Evolutionary conservation across 30 jellyfish, hydroid and myxozoan genomes (phyloP).

Genomic region (Nemopilema nomurai): DNA sequence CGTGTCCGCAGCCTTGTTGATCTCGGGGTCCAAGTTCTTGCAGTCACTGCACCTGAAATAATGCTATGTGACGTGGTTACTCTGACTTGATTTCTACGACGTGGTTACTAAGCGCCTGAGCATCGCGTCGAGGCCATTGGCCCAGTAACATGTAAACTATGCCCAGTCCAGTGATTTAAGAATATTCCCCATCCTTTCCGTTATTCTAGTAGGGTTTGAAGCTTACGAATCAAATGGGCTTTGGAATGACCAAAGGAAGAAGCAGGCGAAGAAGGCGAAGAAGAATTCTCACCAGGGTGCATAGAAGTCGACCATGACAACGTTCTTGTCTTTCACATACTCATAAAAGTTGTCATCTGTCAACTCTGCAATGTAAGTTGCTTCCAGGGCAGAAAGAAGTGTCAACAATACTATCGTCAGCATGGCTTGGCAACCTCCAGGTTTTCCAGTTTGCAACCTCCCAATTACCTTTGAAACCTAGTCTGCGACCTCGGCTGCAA

Average conservation of each 20-base stretch:
- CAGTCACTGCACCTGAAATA: constrained; percentile 93
- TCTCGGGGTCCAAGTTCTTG: constrained; percentile 83
- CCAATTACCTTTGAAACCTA: background rate
- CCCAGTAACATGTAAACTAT: too few relatives aligned
- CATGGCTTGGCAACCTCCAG: background rate
- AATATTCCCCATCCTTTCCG: too few relatives aligned
- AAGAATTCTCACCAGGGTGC: constrained; percentile 87
- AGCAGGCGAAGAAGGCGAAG: background rate
- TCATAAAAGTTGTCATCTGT: constrained; percentile 84
- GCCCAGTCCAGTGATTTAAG: too few relatives aligned
- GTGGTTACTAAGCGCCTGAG: too few relatives aligned
- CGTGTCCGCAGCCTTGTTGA: constrained; percentile 86
- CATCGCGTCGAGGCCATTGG: too few relatives aligned
- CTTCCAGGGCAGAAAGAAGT: constrained; percentile 15
- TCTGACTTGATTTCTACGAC: too few relatives aligned
- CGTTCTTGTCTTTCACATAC: constrained; percentile 85
- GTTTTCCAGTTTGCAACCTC: background rate
- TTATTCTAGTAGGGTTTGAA: too few relatives aligned
- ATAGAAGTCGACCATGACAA: constrained; percentile 81
- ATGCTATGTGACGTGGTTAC: background rate
- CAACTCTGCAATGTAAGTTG: constrained; percentile 69
- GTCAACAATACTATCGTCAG: constrained; percentile 13
- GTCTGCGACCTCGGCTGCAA: constrained; percentile 1
- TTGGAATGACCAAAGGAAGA: too few relatives aligned
- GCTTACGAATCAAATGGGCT: too few relatives aligned